Evolutionary conservation across 2,797 vertebrate species (phyloP).

Genomic region (Sebastes iracundus): DNA sequence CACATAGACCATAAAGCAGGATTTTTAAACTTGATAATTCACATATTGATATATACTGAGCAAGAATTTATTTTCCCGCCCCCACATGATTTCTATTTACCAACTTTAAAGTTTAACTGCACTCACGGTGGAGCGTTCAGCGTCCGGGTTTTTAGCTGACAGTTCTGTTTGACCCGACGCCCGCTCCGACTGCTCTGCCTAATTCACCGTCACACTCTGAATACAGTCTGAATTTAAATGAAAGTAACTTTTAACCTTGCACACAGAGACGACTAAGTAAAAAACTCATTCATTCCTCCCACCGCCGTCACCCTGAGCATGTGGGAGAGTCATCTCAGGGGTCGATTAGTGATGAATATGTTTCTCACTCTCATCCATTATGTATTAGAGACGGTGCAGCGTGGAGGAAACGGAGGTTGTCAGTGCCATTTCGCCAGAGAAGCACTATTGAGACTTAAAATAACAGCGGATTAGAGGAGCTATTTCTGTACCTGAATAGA

Average conservation of each 20-base stretch:
- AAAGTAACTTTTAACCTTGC: constrained; percentile 17
- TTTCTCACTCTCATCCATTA: constrained; percentile 59
- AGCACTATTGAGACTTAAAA: not conserved
- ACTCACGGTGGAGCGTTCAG: not conserved
- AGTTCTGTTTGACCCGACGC: not conserved
- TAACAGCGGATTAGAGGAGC: not conserved
- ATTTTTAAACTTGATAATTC: too few species aligned
- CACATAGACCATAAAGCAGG: too few species aligned
- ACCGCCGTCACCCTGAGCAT: constrained; percentile 13
- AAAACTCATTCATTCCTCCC: constrained; percentile 24
- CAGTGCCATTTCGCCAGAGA: constrained; percentile 1
- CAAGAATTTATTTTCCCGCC: too few species aligned
- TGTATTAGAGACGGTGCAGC: constrained; percentile 41
- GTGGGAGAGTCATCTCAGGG: constrained; percentile 28
- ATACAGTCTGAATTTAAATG: constrained; percentile 16
- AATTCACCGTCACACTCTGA: not conserved
- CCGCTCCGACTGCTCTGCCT: not conserved
- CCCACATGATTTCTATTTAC: not conserved
- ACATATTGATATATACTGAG: too few species aligned
- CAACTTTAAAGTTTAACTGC: not conserved
- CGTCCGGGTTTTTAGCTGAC: not conserved
- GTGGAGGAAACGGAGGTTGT: constrained; percentile 16
- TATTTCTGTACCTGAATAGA: not conserved
- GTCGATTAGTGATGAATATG: constrained; percentile 54
- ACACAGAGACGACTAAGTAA: not conserved